Evolutionary conservation across 2,888 invertebrate genomes (phyloP).

Genomic region (Lasioglossum zephyrum): DNA sequence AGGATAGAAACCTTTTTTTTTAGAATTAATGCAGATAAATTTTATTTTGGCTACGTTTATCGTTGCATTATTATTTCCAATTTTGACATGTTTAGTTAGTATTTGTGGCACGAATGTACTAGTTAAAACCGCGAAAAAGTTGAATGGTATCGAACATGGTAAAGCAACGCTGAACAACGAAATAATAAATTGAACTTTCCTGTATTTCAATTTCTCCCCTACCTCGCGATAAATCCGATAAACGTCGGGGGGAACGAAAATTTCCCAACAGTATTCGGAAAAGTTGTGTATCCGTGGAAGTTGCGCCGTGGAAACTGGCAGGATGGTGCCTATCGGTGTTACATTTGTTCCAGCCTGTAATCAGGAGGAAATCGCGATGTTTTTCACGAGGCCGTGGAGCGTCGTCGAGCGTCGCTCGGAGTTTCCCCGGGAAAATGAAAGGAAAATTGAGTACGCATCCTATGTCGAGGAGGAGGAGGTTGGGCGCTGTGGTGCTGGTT

Average conservation of each 20-base stretch:
- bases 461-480: not conserved
- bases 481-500: slow-evolving; percentile 7
- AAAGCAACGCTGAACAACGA: not conserved
- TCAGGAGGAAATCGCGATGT: slow-evolving; percentile 4
- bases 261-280: not conserved
- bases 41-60: too few species aligned
- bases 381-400: slow-evolving; percentile 23
- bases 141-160: too few species aligned
- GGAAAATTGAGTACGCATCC: slow-evolving; percentile 49
- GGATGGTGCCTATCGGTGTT: not conserved
- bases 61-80: too few species aligned
- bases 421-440: slow-evolving; percentile 51
- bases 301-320: not conserved
- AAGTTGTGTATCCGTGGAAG: not conserved
- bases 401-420: slow-evolving; percentile 45
- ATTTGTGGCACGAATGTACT: not conserved
- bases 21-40: too few species aligned
- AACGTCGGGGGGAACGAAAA: not conserved
- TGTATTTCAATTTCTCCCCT: too few species aligned
- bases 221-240: not conserved
- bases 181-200: not conserved
- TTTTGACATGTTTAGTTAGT: too few species aligned
- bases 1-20: too few species aligned
- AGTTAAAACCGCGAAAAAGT: too few species aligned
- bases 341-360: slow-evolving; percentile 4